Base-by-base conservation (phyloP, 2,888 invertebrate species). In the Drosophila phalerata region DNA sequence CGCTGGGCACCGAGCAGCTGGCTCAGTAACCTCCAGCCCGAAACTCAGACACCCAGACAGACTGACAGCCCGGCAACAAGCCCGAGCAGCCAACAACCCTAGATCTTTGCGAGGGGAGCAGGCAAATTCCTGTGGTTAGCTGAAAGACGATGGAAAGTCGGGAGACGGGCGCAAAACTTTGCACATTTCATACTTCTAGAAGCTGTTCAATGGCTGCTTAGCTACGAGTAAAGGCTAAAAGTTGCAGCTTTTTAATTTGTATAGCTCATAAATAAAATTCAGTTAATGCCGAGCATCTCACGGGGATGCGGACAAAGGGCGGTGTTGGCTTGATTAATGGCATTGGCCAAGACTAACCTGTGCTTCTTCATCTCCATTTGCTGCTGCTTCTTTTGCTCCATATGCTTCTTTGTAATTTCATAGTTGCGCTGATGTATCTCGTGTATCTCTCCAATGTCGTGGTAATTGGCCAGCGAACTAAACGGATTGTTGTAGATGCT, bases 381-480 rank as follows among this genome's bases (percentile, higher is more conserved):
- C 58, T 83, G 80, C 38, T 79, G 83, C 48, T 86, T 88, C 60
- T 91, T 90, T 61, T 75, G 52, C 56, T 91, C 90, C 69, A 91
- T 89, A 70, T 92, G 92, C 79, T 92, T 92, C 76, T 91, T 91
- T 85, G 90, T 92, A 82, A 91, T 91, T 88, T 93, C 92, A 81
- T 90, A 92, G 81, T 91, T 92, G 56, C 91, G 91, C 67, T 92
- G 92, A 48, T 90, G 83, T 63, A 91, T 89, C 72, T 91, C 91
- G 71, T 92, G 91, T 65, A 89, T 84, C 68, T 91, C 91, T 47
- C 90, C 83, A 51, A 90, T 80, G 62, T 92, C 92, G 51, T 92
- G 91, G 69, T 91, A 91, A 75, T 89, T 91, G 77, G 92, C 88
- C 81, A 92, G 74, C 37, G 91, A 87, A 28, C 92, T 89, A 49